Evolutionary conservation across 2,113 vertebrate species (phyloP).

Genomic region (Tyrannus savana): DNA sequence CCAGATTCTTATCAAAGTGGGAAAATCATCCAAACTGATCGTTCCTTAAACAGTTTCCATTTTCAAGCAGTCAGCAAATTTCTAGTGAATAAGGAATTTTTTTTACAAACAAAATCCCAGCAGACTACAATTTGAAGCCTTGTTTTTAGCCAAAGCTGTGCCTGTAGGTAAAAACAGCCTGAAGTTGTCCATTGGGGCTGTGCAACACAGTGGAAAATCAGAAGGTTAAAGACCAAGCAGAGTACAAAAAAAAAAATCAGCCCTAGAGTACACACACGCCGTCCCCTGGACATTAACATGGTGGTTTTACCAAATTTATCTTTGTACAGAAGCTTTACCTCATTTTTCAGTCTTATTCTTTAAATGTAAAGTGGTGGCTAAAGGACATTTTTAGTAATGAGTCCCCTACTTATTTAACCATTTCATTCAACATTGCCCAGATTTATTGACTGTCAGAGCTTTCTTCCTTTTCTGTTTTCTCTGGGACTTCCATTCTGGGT

Average conservation of each 20-base stretch:
- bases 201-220: constrained; percentile 55
- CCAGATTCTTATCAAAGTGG: constrained; percentile 45
- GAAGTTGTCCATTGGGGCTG: constrained; percentile 33
- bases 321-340: constrained; percentile 33
- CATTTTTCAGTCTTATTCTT: constrained; percentile 27
- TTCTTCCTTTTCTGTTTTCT: constrained; percentile 41
- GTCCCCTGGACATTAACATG: not conserved
- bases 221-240: constrained; percentile 46
- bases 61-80: constrained; percentile 54
- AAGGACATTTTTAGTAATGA: constrained; percentile 49
- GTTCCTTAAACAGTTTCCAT: constrained; percentile 15
- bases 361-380: constrained; percentile 37
- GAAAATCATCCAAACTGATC: constrained; percentile 37
- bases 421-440: constrained; percentile 44
- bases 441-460: constrained; percentile 53
- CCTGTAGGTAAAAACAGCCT: constrained; percentile 49
- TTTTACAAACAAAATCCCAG: constrained; percentile 4
- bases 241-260: not conserved
- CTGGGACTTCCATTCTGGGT: constrained; percentile 20
- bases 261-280: not conserved
- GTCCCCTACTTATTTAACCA: constrained; percentile 45
- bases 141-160: constrained; percentile 28
- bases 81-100: constrained; percentile 34
- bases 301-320: not conserved
- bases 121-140: constrained; percentile 25